Percentiles rank a stretch among this genome's conserved stretches.
Conservation (phyloP, 2,797 vertebrate genomes). For the Valencia hispanica region DNA sequence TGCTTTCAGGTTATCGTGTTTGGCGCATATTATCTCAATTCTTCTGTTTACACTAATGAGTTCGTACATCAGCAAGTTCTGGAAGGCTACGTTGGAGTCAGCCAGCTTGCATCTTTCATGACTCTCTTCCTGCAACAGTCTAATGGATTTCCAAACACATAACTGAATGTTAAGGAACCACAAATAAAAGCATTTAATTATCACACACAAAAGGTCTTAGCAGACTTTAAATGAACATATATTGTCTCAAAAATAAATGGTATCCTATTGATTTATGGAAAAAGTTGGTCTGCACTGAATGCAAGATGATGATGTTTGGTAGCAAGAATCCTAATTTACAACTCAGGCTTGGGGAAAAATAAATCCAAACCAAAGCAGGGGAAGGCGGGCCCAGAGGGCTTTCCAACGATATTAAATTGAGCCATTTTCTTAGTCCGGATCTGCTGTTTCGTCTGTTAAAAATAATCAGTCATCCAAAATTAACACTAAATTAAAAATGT, state of each 20-base stretch:
- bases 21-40: constrained; percentile 1
- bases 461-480: constrained; percentile 10
- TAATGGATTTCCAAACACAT: constrained; percentile 40
- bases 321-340: constrained; percentile 46
- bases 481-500: constrained; percentile 12
- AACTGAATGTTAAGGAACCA: constrained; percentile 20
- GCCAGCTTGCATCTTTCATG: constrained; percentile 16
- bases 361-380: constrained; percentile 37
- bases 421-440: neutral
- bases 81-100: constrained; percentile 3
- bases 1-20: constrained; percentile 24
- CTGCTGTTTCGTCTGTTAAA: neutral
- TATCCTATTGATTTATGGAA: constrained; percentile 32
- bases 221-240: constrained; percentile 36
- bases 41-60: constrained; percentile 19
- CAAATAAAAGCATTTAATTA: constrained; percentile 31
- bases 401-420: constrained; percentile 42
- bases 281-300: constrained; percentile 36
- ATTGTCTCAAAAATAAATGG: constrained; percentile 17
- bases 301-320: constrained; percentile 22
- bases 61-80: constrained; percentile 11
- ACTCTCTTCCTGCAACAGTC: constrained; percentile 20
- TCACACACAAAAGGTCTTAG: constrained; percentile 18
- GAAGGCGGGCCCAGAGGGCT: constrained; percentile 18
- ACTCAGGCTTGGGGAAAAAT: constrained; percentile 32